Base-by-base conservation (phyloP, 2,113 vertebrate genomes). In the Panthera uncia region DNA sequence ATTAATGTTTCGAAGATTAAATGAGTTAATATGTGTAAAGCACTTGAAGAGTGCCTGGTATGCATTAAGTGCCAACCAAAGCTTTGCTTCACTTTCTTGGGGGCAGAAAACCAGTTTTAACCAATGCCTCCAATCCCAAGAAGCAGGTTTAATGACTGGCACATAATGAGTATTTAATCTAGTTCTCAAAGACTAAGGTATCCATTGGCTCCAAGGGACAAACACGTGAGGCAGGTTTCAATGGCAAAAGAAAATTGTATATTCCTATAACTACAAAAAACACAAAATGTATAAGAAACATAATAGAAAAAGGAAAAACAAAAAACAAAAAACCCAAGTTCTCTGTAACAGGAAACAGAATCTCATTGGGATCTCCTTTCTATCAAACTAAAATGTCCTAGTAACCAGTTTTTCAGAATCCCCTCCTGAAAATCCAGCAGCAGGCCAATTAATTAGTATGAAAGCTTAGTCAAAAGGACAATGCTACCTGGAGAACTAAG, bases 381-480 rank as follows among this genome's bases (percentile, higher is more conserved):
- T 96, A 9, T 89, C 83, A 91, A 93, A 89, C 15, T 80, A 63
- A 97, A 97, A 89, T 91, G 36, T 89, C 87, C 4, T 3, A 69
- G n/a, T 95, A 97, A 25, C 91, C 90, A 23, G 36, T 90, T 7
- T 96, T 98, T 97, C 6, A 65, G 73, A 96, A 97, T 79, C 61
- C 4, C 82, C 97, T 91, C 84, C 87, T 97, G 31, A 80, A 48
- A 96, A 97, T 97, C 2, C 78, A 91, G 61, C 91, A 89, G 83
- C 97, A 90, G 91, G 73, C 95, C 97, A 97, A 65, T 97, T 98
- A 98, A 97, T 79, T 96, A 97, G 61, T 38, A 97, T 25, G 96
- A 97, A 96, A 71, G 85, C 76, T 73, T 95, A 95, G 94, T 94
- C 93, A 94, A 98, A 97, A 97, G 96, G 95, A 97, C 95, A 98